phyloP scores from a whole-genome alignment of 2,113 vertebrate genomes.

The Puffinus mauretanicus region DNA sequence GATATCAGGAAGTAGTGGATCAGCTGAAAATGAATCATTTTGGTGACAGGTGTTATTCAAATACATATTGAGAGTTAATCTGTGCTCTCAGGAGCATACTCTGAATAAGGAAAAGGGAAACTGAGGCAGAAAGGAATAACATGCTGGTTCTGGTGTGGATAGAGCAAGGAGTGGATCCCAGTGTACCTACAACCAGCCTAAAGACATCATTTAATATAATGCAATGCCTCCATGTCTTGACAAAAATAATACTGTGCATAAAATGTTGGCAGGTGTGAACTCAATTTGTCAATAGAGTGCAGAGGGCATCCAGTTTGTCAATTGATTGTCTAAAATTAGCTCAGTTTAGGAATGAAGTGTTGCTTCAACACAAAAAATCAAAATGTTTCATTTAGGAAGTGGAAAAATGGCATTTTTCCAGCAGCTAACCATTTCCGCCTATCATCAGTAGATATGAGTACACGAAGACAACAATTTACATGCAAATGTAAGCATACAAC shows the following conservation, averaged over 20 bases:
- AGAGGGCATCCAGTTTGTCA: neutral
- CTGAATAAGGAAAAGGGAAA: neutral
- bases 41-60: neutral
- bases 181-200: neutral
- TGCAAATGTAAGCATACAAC: neutral
- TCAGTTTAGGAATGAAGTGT: neutral
- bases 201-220: neutral
- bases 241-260: neutral
- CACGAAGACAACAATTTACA: neutral
- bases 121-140: neutral
- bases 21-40: neutral
- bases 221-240: accelerated
- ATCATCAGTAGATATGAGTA: neutral
- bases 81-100: neutral
- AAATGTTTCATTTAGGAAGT: neutral
- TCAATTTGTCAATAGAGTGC: neutral
- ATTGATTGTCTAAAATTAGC: neutral
- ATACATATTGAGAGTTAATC: neutral
- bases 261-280: neutral
- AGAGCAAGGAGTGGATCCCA: neutral
- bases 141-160: accelerated
- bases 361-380: neutral
- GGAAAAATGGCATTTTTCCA: neutral
- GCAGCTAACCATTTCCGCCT: neutral
- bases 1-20: neutral